These are phyloP conservation scores for Mormyrus proboscirostris DNA, from an alignment of 2,797 vertebrate genomes.

Conservation along the genomic window DNA sequence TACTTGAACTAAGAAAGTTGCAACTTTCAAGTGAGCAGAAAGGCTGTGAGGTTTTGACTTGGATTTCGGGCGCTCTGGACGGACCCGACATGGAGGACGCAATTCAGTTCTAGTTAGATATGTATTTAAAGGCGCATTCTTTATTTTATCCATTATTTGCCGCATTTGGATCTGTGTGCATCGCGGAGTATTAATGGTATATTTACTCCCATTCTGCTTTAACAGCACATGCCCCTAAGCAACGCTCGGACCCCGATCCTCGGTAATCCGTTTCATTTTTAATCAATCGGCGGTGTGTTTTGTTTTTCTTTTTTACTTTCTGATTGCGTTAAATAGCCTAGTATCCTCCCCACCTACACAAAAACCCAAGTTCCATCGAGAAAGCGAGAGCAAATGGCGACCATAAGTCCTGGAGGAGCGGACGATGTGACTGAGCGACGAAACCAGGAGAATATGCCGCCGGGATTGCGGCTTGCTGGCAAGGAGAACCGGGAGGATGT, in stretches of 20 bases:
- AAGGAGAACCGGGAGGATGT: constrained; percentile 79
- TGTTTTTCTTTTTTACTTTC: background rate
- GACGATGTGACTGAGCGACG: constrained; percentile 32
- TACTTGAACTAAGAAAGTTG: constrained; percentile 80
- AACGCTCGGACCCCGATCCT: background rate
- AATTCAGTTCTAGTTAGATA: background rate
- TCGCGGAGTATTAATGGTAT: background rate
- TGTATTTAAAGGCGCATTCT: background rate
- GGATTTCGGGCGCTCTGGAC: background rate
- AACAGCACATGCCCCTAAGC: background rate
- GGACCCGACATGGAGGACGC: background rate
- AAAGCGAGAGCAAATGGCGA: constrained; percentile 50
- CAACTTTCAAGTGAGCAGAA: background rate
- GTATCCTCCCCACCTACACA: too few species aligned
- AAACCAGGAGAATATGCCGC: constrained; percentile 61
- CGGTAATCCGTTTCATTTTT: background rate
- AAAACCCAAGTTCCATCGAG: background rate
- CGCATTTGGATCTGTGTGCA: background rate
- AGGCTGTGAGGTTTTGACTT: background rate
- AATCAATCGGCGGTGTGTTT: background rate
- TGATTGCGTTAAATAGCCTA: background rate
- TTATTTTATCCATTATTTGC: background rate
- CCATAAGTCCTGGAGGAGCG: constrained; percentile 45
- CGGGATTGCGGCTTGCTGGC: constrained; percentile 38
- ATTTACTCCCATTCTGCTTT: background rate